These are phyloP conservation scores for Bufo gargarizans DNA, from an alignment of 2,113 vertebrate genomes.

Conservation along the genomic window DNA sequence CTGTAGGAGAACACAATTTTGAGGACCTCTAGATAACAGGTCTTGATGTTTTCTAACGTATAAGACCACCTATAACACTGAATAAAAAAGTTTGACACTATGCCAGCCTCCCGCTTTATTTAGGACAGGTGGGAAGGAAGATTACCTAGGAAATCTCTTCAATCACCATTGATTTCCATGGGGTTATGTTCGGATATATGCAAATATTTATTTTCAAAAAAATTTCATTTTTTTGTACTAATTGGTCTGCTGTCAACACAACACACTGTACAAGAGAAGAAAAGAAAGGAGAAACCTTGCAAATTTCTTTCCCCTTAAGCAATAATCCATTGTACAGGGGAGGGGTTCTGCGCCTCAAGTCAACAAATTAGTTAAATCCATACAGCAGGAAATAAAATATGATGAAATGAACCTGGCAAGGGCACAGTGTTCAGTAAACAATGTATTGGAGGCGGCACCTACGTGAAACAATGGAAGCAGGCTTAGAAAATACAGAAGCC, in stretches of 20 bases:
- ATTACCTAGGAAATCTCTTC: too few species aligned
- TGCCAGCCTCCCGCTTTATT: too few species aligned
- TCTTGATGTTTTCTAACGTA: too few species aligned
- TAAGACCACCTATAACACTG: too few species aligned
- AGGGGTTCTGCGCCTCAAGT: background rate
- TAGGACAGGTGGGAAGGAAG: too few species aligned
- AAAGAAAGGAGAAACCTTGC: background rate
- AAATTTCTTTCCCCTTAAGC: background rate
- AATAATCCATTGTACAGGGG: background rate
- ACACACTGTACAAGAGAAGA: background rate
- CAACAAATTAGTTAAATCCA: slow-evolving; percentile 37
- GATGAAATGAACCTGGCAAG: background rate
- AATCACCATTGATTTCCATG: too few species aligned
- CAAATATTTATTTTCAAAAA: too few species aligned
- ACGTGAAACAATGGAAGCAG: fast-evolving
- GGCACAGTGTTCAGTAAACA: slow-evolving; percentile 19
- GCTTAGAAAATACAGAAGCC: background rate
- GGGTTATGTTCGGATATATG: too few species aligned
- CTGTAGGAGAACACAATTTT: too few species aligned
- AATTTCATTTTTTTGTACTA: too few species aligned
- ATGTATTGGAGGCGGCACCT: background rate
- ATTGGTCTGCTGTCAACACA: background rate
- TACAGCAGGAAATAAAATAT: slow-evolving; percentile 38
- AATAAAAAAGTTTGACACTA: too few species aligned
- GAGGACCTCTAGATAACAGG: too few species aligned